Percentiles rank a stretch among this genome's conserved stretches.
These are phyloP conservation scores for Pseudochaenichthys georgianus DNA, from an alignment of 2,797 vertebrate species.

Conservation along the genomic window DNA sequence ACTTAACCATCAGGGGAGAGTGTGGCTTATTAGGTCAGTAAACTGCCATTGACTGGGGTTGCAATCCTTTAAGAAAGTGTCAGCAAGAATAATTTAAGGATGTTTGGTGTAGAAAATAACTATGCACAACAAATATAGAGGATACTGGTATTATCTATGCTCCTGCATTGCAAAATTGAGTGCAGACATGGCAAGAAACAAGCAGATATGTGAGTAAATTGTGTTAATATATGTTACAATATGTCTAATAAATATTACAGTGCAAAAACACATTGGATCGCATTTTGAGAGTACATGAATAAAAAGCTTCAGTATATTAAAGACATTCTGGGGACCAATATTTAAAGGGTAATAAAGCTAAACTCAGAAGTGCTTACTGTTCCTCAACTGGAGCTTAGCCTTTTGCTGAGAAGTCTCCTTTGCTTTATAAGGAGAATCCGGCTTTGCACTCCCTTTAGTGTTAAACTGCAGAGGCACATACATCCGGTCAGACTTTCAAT, in stretches of 20 bases:
- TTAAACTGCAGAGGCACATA: conserved; percentile 77
- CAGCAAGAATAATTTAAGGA: background rate
- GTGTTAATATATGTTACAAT: background rate
- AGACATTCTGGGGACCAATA: conserved; percentile 28
- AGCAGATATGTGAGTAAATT: background rate
- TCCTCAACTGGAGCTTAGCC: conserved; percentile 58
- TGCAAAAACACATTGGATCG: no score
- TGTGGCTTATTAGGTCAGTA: conserved; percentile 31
- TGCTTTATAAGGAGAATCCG: conserved; percentile 70
- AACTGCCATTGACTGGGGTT: conserved; percentile 7
- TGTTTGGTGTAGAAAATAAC: background rate
- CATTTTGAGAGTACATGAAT: no score
- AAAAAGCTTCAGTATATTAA: conserved; percentile 7
- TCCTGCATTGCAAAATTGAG: background rate
- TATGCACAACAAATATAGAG: background rate
- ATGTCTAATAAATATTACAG: no score
- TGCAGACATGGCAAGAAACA: background rate
- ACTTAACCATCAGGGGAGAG: background rate
- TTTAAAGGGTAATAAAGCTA: conserved; percentile 58
- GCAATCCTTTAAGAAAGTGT: conserved; percentile 10
- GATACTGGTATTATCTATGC: conserved; percentile 4
- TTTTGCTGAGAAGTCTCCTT: conserved; percentile 56
- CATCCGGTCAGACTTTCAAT: conserved; percentile 77
- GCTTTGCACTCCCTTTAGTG: conserved; percentile 66
- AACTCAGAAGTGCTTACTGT: conserved; percentile 68